These are phyloP conservation scores for Phymatocera aterrima DNA, from an alignment of 2,888 invertebrate species.

Conservation along the genomic window DNA sequence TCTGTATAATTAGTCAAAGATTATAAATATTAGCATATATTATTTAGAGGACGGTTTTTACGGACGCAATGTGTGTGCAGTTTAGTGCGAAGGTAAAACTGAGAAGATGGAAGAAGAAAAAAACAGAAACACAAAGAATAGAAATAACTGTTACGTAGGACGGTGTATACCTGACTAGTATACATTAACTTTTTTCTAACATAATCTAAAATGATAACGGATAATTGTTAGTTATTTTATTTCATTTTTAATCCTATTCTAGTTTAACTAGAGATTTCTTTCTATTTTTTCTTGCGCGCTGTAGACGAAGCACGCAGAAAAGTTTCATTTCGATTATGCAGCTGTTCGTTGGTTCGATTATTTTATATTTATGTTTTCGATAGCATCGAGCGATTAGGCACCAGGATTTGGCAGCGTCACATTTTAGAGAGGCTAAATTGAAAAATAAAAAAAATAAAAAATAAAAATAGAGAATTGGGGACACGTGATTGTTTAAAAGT, in stretches of 20 bases:
- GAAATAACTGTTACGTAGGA: conserved; percentile 60
- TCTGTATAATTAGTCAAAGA: not conserved
- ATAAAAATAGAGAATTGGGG: conserved; percentile 12
- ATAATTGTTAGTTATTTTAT: conserved; percentile 42
- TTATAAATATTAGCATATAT: conserved; percentile 33
- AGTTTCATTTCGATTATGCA: conserved; percentile 45
- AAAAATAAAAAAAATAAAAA: not conserved
- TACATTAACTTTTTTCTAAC: conserved; percentile 58
- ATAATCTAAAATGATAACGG: conserved; percentile 44
- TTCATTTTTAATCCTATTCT: conserved; percentile 3
- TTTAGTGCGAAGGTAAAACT: conserved; percentile 48
- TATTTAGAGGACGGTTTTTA: conserved; percentile 18
- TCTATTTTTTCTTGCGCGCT: conserved; percentile 50
- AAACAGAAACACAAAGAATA: conserved; percentile 21
- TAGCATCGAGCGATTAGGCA: conserved; percentile 40
- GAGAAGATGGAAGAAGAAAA: not conserved
- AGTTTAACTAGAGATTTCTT: not conserved
- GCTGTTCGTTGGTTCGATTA: conserved; percentile 14
- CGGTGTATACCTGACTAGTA: conserved; percentile 72
- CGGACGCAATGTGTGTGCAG: conserved; percentile 18
- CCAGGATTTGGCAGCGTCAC: conserved; percentile 16
- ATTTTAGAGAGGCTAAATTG: not conserved
- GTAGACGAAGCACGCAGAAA: conserved; percentile 59
- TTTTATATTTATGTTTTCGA: conserved; percentile 7
- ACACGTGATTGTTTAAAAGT: conserved; percentile 7